Evolutionary conservation across 1,140 invertebrate genomes (phyloP).

Genomic region (Pachyrhynchus sulphureomaculatus): DNA sequence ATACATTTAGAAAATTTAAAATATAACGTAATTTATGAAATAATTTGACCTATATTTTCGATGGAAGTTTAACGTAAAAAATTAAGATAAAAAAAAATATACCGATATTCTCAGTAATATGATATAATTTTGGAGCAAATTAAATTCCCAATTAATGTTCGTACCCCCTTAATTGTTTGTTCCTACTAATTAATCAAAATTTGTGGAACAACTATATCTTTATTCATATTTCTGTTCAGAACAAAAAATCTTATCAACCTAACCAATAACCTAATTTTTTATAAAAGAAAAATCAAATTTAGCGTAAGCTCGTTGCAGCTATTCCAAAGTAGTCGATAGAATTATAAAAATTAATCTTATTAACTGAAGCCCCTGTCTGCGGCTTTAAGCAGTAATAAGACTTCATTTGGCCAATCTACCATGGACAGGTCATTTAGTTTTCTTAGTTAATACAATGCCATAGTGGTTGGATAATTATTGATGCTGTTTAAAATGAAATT

Average conservation of each 20-base stretch:
- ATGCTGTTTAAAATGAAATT: slow-evolving; percentile 6
- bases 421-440: slow-evolving; percentile 7
- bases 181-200: too few species aligned
- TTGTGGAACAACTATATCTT: too few species aligned
- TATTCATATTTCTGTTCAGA: too few species aligned
- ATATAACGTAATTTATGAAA: too few species aligned
- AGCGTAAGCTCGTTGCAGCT: slow-evolving; percentile 1
- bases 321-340: slow-evolving; percentile 6
- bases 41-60: too few species aligned
- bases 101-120: too few species aligned
- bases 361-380: slow-evolving; percentile 18
- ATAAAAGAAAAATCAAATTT: slow-evolving; percentile 21
- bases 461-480: slow-evolving; percentile 10
- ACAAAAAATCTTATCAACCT: background rate
- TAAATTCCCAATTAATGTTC: too few species aligned
- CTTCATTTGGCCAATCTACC: slow-evolving; percentile 21
- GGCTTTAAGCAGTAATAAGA: background rate
- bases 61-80: too few species aligned
- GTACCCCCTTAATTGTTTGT: too few species aligned
- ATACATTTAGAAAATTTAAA: too few species aligned
- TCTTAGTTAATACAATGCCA: background rate
- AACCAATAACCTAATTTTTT: slow-evolving; percentile 9
- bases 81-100: too few species aligned
- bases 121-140: too few species aligned
- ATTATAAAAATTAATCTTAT: slow-evolving; percentile 26